A percentile compares a stretch with the other conserved stretches of the same genome.
These are phyloP conservation scores for Paramuricea clavata DNA, from an alignment of 92 coral and sea anemone species.

Conservation along the genomic window DNA sequence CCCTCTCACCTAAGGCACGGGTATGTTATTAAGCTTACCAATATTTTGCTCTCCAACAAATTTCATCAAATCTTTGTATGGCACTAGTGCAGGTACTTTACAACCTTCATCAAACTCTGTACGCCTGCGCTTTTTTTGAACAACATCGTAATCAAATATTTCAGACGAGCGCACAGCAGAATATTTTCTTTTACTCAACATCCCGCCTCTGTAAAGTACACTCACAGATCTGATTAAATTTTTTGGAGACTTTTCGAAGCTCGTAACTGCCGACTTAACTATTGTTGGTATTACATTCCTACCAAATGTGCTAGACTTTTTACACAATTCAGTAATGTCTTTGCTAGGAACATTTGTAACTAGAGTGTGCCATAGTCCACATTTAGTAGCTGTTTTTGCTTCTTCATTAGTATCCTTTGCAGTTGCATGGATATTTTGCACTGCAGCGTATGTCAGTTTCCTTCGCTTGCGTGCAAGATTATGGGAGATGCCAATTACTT, in stretches of 20 bases:
- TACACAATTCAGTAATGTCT: neutral
- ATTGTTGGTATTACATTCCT: neutral
- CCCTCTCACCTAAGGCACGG: constrained; percentile 57
- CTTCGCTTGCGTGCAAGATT: constrained; percentile 25
- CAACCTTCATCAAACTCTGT: constrained; percentile 37
- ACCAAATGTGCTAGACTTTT: neutral
- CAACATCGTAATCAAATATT: constrained; percentile 30
- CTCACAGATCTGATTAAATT: constrained; percentile 52
- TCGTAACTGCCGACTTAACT: constrained; percentile 26
- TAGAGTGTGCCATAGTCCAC: constrained; percentile 32
- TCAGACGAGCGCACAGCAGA: constrained; percentile 32
- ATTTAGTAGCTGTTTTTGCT: neutral
- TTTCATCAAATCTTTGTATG: constrained; percentile 73
- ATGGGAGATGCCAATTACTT: neutral
- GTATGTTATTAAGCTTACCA: constrained; percentile 63
- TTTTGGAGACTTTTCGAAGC: constrained; percentile 33
- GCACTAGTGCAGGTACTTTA: constrained; percentile 56
- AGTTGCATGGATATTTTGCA: neutral
- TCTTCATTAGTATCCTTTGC: neutral
- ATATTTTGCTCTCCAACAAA: constrained; percentile 65
- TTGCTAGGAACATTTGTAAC: neutral
- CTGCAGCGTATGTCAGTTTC: neutral
- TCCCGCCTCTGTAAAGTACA: constrained; percentile 61
- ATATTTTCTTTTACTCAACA: constrained; percentile 60
- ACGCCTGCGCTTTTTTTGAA: constrained; percentile 19